phyloP scores from a whole-genome alignment of 2,113 vertebrate species.

The Progne subis region DNA sequence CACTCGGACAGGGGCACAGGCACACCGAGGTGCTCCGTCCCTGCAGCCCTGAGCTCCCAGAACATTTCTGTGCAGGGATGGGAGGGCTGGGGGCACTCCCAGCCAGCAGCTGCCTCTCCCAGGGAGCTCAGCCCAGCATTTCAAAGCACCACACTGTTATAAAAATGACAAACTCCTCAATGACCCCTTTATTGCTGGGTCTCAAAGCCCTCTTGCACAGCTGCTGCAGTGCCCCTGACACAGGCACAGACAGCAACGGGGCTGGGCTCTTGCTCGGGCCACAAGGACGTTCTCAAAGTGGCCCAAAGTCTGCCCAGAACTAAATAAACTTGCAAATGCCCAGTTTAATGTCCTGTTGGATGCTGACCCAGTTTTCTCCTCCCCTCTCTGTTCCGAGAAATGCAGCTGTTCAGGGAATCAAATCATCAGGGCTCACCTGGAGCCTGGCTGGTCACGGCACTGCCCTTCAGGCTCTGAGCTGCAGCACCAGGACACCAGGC shows the following conservation, averaged over 20 bases:
- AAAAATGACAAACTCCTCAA: not conserved
- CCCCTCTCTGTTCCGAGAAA: not conserved
- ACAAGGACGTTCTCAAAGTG: not conserved
- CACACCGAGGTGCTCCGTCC: not conserved
- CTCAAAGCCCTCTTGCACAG: not conserved
- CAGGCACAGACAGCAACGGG: not conserved
- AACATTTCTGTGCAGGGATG: not conserved
- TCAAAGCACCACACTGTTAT: not conserved
- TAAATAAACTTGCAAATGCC: not conserved
- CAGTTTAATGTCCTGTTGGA: accelerated
- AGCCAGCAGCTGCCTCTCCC: not conserved
- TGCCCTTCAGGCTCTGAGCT: not conserved
- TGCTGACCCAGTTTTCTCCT: not conserved
- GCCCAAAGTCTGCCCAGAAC: not conserved
- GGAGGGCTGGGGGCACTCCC: not conserved
- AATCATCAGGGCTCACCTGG: not conserved
- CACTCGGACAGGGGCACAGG: not conserved
- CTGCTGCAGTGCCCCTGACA: not conserved
- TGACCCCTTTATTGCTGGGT: not conserved
- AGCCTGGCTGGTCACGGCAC: accelerated
- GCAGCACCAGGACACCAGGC: not conserved
- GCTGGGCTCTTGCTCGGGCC: not conserved
- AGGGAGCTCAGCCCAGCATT: not conserved
- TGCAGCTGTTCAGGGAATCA: not conserved
- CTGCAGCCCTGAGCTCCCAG: not conserved